Evolutionary conservation across 2,113 vertebrate species (phyloP), one percentile per base, ranked within the genome.

Genomic region (Calonectris borealis): DNA sequence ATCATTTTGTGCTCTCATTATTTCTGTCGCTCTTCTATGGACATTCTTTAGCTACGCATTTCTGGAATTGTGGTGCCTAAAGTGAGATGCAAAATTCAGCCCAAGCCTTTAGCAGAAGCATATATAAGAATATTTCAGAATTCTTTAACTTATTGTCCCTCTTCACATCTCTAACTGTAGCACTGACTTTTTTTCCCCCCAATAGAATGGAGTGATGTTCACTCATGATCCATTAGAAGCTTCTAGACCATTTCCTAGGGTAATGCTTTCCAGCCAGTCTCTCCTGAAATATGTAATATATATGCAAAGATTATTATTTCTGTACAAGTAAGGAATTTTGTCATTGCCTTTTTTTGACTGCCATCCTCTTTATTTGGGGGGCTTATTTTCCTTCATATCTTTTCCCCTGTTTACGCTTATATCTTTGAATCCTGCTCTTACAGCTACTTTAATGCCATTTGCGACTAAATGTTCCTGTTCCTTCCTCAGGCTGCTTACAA

Each of bases 1-100:
- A 36, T 42, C 0, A n/a, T 83, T 79, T 85, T 76, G 3, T 1
- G 34, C 16, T 51, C 14, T 54, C 0, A 0, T 55, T 80, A 62
- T 46, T 83, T 80, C 57, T 46, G 16, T n/a, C 71, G 10, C 17
- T 91, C 12, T 57, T 72, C 24, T 29, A 6, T 25, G 13, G 29
- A 77, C 40, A 38, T 54, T 57, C 7, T 82, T 84, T 25, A 24
- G 40, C 32, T 71, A 51, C 2, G 1, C 7, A 15, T 64, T 94
- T 92, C 52, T 86, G 36, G 42, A 92, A 83, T 1, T 40, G 11
- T 25, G 5, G 10, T 46, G 32, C 29, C 52, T 60, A 34, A 13
- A 40, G 7, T 10, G 5, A 77, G 9, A 86, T 2, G 2, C 6
- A 79, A 84, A 73, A 68, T 36, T 84, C n/a, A 42, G 18, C 22